Conservation (phyloP, 2,113 vertebrate species). For the Plotosus lineatus region DNA sequence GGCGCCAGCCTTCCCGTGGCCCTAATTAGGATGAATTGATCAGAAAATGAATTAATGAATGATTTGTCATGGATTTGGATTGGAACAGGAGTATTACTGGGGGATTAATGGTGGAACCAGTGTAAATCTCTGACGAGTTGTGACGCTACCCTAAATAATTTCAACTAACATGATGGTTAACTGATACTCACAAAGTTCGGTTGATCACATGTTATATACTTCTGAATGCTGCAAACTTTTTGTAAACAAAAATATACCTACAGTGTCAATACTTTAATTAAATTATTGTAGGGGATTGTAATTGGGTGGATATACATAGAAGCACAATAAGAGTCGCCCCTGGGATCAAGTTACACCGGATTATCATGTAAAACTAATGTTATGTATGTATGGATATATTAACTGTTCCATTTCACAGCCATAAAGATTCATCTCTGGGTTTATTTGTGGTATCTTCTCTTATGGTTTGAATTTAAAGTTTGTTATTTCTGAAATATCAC, state of each 20-base stretch:
- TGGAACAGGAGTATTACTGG: too few relatives aligned
- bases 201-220: background rate
- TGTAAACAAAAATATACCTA: background rate
- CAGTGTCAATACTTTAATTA: background rate
- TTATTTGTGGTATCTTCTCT: background rate
- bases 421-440: background rate
- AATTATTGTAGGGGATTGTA: too few relatives aligned
- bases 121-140: background rate
- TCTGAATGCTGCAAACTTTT: background rate
- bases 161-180: background rate
- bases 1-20: background rate
- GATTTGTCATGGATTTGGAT: too few relatives aligned
- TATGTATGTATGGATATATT: background rate
- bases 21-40: background rate
- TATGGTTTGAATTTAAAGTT: background rate
- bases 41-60: too few relatives aligned
- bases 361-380: background rate
- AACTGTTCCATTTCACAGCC: background rate
- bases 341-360: background rate
- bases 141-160: background rate
- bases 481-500: background rate
- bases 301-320: conserved; percentile 11
- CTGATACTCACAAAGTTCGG: background rate
- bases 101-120: background rate
- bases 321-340: background rate